phyloP scores from a whole-genome alignment of 1,140 invertebrate species.

The Euwallacea similis region DNA sequence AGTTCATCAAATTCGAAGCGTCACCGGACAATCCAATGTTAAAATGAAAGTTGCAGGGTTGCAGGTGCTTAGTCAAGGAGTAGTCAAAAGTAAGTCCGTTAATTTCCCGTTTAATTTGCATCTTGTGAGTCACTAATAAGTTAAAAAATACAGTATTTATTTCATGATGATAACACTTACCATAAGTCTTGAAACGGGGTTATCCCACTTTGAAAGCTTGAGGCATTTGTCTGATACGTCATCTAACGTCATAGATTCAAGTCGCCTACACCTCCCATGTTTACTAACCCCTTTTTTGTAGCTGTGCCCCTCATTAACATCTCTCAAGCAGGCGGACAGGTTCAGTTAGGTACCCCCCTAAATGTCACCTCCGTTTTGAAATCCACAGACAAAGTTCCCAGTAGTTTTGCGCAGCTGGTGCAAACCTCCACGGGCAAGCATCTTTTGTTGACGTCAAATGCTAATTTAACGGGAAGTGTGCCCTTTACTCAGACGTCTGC shows the following conservation, averaged over 20 bases:
- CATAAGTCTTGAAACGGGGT: constrained; percentile 33
- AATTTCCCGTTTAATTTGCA: not conserved
- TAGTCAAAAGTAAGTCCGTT: constrained; percentile 55
- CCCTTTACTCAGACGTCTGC: constrained; percentile 46
- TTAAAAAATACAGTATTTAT: not conserved
- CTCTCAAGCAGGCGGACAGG: constrained; percentile 49
- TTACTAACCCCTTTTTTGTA: constrained; percentile 46
- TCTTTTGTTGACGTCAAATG: constrained; percentile 60
- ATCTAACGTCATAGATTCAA: too few relatives aligned
- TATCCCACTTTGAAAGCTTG: constrained; percentile 32
- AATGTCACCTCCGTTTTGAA: constrained; percentile 56
- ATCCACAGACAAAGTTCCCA: constrained; percentile 47
- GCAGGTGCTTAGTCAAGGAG: constrained; percentile 63
- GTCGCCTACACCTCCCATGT: too few relatives aligned
- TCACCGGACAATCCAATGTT: constrained; percentile 35
- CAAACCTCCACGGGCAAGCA: constrained; percentile 71
- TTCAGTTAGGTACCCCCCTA: constrained; percentile 50
- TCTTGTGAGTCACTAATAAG: not conserved
- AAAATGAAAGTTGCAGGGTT: constrained; percentile 52
- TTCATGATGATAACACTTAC: constrained; percentile 35
- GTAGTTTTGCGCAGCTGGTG: constrained; percentile 64
- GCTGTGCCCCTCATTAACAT: constrained; percentile 58
- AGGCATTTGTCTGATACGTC: constrained; percentile 38
- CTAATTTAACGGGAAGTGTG: constrained; percentile 47
- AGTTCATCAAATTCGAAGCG: constrained; percentile 12